Conservation (phyloP, 2,888 invertebrate species). For the Latheticus oryzae region DNA sequence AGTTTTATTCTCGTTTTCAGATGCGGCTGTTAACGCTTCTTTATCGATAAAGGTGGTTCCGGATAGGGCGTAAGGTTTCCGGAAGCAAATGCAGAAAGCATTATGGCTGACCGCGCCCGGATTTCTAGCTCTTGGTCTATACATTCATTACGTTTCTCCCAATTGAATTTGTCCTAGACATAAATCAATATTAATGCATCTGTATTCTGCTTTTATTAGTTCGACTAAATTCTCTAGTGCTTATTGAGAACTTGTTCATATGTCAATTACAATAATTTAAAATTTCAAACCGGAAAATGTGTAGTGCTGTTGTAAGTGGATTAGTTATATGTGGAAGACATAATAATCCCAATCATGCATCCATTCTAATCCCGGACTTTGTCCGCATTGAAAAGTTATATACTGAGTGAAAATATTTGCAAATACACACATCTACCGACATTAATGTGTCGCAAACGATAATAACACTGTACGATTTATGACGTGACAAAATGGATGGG, state of each 20-base stretch:
- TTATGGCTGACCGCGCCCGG: constrained; percentile 20
- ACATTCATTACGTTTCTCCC: constrained; percentile 34
- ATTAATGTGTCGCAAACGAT: constrained; percentile 35
- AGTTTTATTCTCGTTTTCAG: constrained; percentile 41
- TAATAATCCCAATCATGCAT: constrained; percentile 35
- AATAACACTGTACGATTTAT: constrained; percentile 32
- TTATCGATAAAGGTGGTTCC: constrained; percentile 24
- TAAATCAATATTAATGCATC: constrained; percentile 42
- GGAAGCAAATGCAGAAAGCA: constrained; percentile 25
- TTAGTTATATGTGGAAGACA: too few species aligned
- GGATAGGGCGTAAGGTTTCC: constrained; percentile 10
- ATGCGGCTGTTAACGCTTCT: constrained; percentile 35
- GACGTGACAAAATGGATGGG: constrained; percentile 33
- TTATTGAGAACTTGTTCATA: constrained; percentile 3
- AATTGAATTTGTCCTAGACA: constrained; percentile 38
- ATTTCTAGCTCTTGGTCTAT: constrained; percentile 6
- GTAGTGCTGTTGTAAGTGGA: too few species aligned
- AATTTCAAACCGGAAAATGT: constrained; percentile 3
- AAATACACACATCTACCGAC: constrained; percentile 31
- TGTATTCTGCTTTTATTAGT: constrained; percentile 24
- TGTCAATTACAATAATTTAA: constrained; percentile 31
- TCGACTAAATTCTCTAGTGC: constrained; percentile 14
- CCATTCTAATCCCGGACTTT: constrained; percentile 27
- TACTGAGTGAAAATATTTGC: constrained; percentile 32
- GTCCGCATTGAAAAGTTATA: constrained; percentile 39